These are phyloP conservation scores for Alviniconcha marisindica DNA, from an alignment of 1,140 invertebrate genomes.

Conservation along the genomic window DNA sequence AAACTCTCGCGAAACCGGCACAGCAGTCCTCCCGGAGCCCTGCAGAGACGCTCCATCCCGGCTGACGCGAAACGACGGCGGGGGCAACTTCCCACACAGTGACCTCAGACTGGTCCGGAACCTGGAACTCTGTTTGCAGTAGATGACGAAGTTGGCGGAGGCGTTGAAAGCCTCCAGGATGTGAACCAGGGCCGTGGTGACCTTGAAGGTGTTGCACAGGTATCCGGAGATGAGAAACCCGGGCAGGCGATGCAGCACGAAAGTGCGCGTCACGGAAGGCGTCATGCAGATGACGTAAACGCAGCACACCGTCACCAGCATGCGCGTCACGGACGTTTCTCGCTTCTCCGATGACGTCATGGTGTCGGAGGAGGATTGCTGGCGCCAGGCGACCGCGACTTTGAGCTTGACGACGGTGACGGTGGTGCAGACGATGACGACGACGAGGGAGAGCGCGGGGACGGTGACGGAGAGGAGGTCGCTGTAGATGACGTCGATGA, in stretches of 20 bases:
- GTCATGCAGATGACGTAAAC: background rate
- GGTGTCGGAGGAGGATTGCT: background rate
- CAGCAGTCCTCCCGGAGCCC: too few species aligned
- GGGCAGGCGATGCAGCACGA: background rate
- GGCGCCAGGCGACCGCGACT: background rate
- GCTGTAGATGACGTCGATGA: slow-evolving; percentile 10
- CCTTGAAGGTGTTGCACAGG: slow-evolving; percentile 17
- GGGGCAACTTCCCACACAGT: background rate
- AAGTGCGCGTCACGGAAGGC: background rate
- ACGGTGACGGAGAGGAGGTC: slow-evolving; percentile 1
- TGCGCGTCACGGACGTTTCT: background rate
- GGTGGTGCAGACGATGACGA: slow-evolving; percentile 34
- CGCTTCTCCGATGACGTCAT: slow-evolving; percentile 9
- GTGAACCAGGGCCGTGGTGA: background rate
- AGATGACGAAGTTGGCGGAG: background rate
- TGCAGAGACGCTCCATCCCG: too few species aligned
- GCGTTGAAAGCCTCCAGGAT: background rate
- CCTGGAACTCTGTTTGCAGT: background rate
- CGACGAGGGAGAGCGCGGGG: slow-evolving; percentile 2
- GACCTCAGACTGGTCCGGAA: background rate
- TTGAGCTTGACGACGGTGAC: slow-evolving; percentile 26
- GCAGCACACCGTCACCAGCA: slow-evolving; percentile 24
- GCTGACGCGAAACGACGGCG: too few species aligned
- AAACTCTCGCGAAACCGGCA: too few species aligned
- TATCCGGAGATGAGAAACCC: background rate